A percentile compares a stretch with the other conserved stretches of the same genome.
Conservation (phyloP, 1,140 invertebrate species). For the Temnothorax nylanderi region DNA sequence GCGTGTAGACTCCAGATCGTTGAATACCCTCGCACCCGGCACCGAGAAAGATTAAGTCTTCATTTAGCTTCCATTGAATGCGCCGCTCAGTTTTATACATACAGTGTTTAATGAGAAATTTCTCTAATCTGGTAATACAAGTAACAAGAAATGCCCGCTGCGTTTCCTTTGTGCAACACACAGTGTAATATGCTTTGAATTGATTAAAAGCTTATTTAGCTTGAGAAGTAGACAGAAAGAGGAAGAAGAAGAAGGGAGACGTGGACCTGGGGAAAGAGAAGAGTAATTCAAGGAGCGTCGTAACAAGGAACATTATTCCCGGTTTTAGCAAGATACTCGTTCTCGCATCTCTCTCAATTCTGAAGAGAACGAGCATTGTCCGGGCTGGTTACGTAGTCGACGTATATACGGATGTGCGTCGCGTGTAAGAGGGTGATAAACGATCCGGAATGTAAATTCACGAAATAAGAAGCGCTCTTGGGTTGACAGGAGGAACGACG, state of each 20-base stretch:
- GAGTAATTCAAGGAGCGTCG: constrained; percentile 27
- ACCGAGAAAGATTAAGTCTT: background rate
- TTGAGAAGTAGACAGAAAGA: background rate
- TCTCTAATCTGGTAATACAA: background rate
- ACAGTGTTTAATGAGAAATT: constrained; percentile 1
- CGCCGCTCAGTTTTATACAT: background rate
- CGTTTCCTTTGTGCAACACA: background rate
- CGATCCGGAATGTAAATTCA: constrained; percentile 1
- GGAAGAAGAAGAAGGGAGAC: background rate
- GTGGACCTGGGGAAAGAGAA: background rate
- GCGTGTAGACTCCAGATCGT: background rate
- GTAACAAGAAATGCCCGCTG: background rate
- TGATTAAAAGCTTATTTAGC: constrained; percentile 43
- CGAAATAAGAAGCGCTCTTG: background rate
- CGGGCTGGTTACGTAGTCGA: background rate
- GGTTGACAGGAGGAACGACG: background rate
- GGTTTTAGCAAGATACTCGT: background rate
- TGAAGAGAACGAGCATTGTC: background rate
- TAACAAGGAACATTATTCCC: background rate
- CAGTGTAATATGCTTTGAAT: background rate
- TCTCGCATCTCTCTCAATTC: background rate
- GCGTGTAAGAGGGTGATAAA: background rate
- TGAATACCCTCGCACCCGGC: background rate
- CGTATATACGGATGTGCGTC: background rate
- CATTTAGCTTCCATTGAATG: background rate